Evolutionary conservation across 2,888 invertebrate species (phyloP), one percentile per base, ranked within the genome.

Genomic region (Ethmia dodecea): DNA sequence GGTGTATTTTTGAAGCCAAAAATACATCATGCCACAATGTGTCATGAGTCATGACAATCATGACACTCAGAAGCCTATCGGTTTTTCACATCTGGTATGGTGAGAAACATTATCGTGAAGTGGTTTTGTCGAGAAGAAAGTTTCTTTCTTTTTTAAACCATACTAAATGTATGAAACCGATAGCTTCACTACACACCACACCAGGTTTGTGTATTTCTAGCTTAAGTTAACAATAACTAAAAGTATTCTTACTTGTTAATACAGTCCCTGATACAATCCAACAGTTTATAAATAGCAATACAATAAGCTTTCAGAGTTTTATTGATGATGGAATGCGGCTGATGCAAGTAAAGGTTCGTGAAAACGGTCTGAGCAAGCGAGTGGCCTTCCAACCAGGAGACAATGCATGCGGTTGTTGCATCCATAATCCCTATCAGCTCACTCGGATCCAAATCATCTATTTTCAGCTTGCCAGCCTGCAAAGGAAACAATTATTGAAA

Each of bases 371-470:
- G 98, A 4, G 97, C 98, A 47, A 98, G 88, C 0, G 96, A 97
- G 65, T 97, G 96, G 0, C 99, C 99, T 75, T 99, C 98, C 10
- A 99, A 74, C 98, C 99, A 99, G 0, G 98, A 97, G 0, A 97
- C 97, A 52, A 99, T 88, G 66, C 98, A 97, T 0, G 97, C 93
- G 62, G 96, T 90, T 4, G 98, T 94, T 0, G 95, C 94, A 87
- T 99, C 99, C 54, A 98, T 95, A 20, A 98, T 93, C 18, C 96
- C 97, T 51, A 98, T 95, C 33, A 96, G 79, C 79, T 98, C 97
- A 31, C 89, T 86, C 22, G 91, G 88, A 18, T 92, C 90, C 28
- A 98, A 74, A 44, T 92, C 89, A 38, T 92, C 90, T 46, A 96
- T 80, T 76, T 94, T 95, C 26, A 97, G 74, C 44, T 91, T 89